Base-by-base conservation (phyloP, 2,113 vertebrate genomes). In the Isurus oxyrinchus region DNA sequence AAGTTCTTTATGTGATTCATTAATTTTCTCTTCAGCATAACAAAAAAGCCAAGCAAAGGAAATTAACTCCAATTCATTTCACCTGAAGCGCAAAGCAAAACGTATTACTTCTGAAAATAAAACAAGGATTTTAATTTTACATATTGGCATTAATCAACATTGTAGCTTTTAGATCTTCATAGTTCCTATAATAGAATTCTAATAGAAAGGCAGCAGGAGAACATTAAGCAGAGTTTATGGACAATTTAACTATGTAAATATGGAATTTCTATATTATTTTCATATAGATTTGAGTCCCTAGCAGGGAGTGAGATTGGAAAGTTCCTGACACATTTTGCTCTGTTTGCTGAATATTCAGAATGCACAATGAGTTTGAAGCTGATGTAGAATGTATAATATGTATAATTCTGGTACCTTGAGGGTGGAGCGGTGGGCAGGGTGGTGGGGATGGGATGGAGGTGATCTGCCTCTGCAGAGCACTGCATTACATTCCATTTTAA, bases 111-210 rank as follows among this genome's bases (percentile, higher is more conserved):
- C 35, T 35, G 88, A 61, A 93, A 93, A 59, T 91, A 59, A 59
- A 35, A 93, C 31, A 93, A 61, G 55, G 88, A 93, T 93, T 93
- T 93, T 93, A n/a, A 93, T n/a, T 59, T 93, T 93, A 59, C n/a
- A 93, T 59, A 93, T 59, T 93, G 55, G 57, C 57, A 93, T 93
- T 93, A 93, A 93, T 91, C 88, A 93, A 35, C 27, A 35, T 31
- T 61, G 55, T 13, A 35, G 55, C 55, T 59, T n/a, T 14, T 61
- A n/a, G 35, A 61, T 5, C 55, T 35, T 61, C 55, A 35, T n/a
- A 61, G 88, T 61, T 93, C 13, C 31, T n/a, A n/a, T 93, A 93
- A 93, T 61, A 93, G 88, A 93, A 93, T 93, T 93, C 88, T 59
- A 93, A 93, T 93, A 61, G 61, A n/a, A 57, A 93, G 35, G 31